Conservation (phyloP, 2,113 vertebrate species). For the Meles meles region DNA sequence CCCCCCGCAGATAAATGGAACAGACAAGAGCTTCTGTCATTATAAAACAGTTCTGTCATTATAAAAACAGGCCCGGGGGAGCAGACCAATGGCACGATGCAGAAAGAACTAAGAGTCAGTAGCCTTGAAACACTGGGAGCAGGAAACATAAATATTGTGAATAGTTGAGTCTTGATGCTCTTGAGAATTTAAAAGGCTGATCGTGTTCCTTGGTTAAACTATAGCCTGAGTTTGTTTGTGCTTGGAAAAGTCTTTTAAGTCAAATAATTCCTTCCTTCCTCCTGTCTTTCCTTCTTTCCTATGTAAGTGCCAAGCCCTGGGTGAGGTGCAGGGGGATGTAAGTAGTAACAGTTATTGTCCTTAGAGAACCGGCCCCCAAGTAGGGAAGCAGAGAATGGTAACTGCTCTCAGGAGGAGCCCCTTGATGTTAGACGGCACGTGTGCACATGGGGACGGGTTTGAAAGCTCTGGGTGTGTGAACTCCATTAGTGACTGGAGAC, state of each 20-base stretch:
- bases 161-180: not conserved
- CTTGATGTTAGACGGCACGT: not conserved
- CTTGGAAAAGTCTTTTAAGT: not conserved
- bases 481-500: not conserved
- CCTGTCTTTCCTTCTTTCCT: not conserved
- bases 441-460: not conserved
- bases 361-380: not conserved
- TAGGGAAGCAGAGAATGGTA: not conserved
- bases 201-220: not conserved
- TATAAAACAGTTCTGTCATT: not conserved
- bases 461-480: not conserved
- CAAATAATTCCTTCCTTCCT: fast-evolving
- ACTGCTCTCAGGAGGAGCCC: not conserved
- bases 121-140: not conserved
- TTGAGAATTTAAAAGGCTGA: not conserved
- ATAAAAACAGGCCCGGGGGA: not conserved
- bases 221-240: not conserved
- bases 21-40: not conserved
- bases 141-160: not conserved
- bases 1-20: not conserved
- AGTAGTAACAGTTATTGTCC: not conserved
- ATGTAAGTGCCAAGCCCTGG: not conserved
- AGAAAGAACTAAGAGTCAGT: not conserved
- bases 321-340: not conserved
- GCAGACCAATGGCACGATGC: not conserved